These are phyloP conservation scores for Netelia virgata DNA, from an alignment of 2,888 invertebrate species.

Conservation along the genomic window DNA sequence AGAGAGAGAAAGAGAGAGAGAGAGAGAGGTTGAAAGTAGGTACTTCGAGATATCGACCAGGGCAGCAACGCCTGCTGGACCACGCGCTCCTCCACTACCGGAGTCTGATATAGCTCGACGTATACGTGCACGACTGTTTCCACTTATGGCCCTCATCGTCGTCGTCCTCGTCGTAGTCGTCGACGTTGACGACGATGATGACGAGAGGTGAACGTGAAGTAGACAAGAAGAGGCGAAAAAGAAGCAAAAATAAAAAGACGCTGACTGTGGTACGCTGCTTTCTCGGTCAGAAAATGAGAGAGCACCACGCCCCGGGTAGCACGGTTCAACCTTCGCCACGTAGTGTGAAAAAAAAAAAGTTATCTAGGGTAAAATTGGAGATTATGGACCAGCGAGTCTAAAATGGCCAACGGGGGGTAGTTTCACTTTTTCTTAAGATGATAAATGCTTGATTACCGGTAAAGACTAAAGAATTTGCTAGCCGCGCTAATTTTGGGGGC, in stretches of 20 bases:
- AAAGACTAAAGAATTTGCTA: too few relatives aligned
- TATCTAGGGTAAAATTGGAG: too few relatives aligned
- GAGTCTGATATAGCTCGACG: conserved; percentile 70
- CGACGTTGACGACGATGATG: conserved; percentile 47
- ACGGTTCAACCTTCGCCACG: neutral
- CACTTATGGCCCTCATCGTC: conserved; percentile 75
- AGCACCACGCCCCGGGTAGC: conserved; percentile 51
- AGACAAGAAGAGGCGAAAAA: conserved; percentile 33
- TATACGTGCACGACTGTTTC: conserved; percentile 74
- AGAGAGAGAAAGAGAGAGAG: conserved; percentile 7
- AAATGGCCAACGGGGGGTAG: too few relatives aligned
- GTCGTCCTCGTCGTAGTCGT: conserved; percentile 61
- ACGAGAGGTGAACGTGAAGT: conserved; percentile 35
- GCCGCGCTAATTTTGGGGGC: too few relatives aligned
- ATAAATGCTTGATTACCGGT: too few relatives aligned
- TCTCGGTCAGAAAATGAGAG: conserved; percentile 56
- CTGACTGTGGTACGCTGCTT: conserved; percentile 69
- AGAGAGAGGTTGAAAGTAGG: conserved; percentile 79
- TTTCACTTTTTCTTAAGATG: too few relatives aligned
- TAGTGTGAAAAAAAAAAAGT: conserved; percentile 14
- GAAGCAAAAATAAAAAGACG: conserved; percentile 69
- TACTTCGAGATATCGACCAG: conserved; percentile 83
- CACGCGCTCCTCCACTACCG: conserved; percentile 65
- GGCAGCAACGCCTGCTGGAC: conserved; percentile 74
- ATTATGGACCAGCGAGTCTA: too few relatives aligned